Evolutionary conservation across 2,797 vertebrate genomes (phyloP).

Genomic region (Merluccius polli): DNA sequence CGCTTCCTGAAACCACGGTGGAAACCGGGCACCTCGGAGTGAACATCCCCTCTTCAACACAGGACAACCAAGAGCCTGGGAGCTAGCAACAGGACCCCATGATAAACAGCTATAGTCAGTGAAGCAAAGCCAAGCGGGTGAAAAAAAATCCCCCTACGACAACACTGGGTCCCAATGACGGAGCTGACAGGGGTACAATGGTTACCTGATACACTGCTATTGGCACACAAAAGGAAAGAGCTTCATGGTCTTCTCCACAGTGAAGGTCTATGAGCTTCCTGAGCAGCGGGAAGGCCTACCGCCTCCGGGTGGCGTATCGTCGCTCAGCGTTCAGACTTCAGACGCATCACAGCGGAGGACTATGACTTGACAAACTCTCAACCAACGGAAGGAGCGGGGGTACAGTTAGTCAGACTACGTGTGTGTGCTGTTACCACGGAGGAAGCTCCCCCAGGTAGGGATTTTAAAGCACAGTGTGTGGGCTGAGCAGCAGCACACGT

Average conservation of each 20-base stretch:
- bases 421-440: no score
- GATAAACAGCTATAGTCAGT: slow-evolving; percentile 8
- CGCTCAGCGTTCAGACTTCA: neutral
- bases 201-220: slow-evolving; percentile 40
- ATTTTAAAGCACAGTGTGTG: no score
- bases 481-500: no score
- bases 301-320: no score
- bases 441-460: no score
- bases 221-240: neutral
- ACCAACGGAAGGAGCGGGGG: no score
- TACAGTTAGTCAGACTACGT: neutral
- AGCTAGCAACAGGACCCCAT: slow-evolving; percentile 45
- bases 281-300: no score
- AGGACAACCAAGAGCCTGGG: slow-evolving; percentile 22
- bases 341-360: neutral
- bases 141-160: slow-evolving; percentile 36
- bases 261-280: neutral
- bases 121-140: slow-evolving; percentile 8
- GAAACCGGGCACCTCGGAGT: slow-evolving; percentile 31
- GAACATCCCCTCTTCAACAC: slow-evolving; percentile 10
- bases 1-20: neutral
- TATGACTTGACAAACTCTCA: neutral
- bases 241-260: neutral
- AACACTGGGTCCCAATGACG: slow-evolving; percentile 16
- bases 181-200: slow-evolving; percentile 44